Percentiles rank a stretch among this genome's conserved stretches.
These are phyloP conservation scores for Nudaria mundana DNA, from an alignment of 2,888 invertebrate genomes.

Conservation along the genomic window DNA sequence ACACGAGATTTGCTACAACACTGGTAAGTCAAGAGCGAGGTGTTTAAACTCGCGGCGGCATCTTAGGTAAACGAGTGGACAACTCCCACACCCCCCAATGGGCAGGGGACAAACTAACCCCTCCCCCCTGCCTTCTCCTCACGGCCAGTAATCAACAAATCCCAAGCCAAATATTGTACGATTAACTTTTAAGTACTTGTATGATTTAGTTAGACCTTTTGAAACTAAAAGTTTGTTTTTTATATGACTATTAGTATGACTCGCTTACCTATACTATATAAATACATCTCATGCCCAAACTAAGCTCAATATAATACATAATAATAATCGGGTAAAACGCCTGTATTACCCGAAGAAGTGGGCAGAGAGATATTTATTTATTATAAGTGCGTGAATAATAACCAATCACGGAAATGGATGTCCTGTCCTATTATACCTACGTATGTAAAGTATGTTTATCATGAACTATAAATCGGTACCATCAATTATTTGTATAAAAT, in stretches of 20 bases:
- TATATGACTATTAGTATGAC: neutral
- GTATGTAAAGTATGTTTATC: too few species aligned
- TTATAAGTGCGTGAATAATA: too few species aligned
- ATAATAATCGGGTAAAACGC: too few species aligned
- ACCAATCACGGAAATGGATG: too few species aligned
- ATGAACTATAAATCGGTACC: too few species aligned
- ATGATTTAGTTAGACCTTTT: neutral
- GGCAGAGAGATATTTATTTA: too few species aligned
- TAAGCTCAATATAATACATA: too few species aligned
- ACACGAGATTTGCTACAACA: slow-evolving; percentile 37
- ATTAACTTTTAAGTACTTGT: slow-evolving; percentile 21
- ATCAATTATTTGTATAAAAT: too few species aligned
- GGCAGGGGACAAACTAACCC: slow-evolving; percentile 2
- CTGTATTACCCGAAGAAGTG: too few species aligned
- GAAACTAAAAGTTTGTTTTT: neutral
- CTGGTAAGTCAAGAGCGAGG: slow-evolving; percentile 53
- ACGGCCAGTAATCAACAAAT: slow-evolving; percentile 45
- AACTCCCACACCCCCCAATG: slow-evolving; percentile 18
- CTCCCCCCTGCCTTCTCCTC: too few species aligned
- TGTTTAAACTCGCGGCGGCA: slow-evolving; percentile 57
- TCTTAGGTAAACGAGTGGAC: slow-evolving; percentile 64
- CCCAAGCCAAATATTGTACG: slow-evolving; percentile 36
- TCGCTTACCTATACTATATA: neutral
- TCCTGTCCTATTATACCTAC: too few species aligned
- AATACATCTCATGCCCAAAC: neutral